These are phyloP conservation scores for Margaritifera margaritifera DNA, from an alignment of 2,888 invertebrate genomes.

Conservation along the genomic window DNA sequence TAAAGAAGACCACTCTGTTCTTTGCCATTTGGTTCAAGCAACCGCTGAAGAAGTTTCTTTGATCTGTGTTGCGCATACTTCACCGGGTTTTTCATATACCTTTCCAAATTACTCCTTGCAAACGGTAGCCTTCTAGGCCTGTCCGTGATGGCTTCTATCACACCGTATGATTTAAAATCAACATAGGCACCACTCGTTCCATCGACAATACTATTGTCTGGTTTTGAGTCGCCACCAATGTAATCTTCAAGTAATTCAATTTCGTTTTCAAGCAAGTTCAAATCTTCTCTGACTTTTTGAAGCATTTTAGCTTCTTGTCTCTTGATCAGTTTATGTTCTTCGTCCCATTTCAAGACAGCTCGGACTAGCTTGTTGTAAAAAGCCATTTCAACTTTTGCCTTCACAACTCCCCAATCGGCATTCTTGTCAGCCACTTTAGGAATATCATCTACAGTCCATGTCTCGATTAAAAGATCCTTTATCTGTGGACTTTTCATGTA, in stretches of 20 bases:
- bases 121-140: slow-evolving; percentile 9
- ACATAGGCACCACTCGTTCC: background rate
- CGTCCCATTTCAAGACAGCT: slow-evolving; percentile 38
- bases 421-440: slow-evolving; percentile 20
- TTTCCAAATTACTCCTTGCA: background rate
- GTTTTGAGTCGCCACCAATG: slow-evolving; percentile 5
- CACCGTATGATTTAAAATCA: background rate
- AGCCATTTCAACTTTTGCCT: slow-evolving; percentile 26
- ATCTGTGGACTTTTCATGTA: slow-evolving; percentile 28
- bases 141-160: slow-evolving; percentile 9
- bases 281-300: slow-evolving; percentile 33
- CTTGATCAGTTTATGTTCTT: slow-evolving; percentile 23
- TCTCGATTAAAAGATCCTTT: slow-evolving; percentile 27
- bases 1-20: slow-evolving; percentile 16
- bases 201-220: background rate
- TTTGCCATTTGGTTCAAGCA: slow-evolving; percentile 14
- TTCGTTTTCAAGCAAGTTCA: slow-evolving; percentile 45
- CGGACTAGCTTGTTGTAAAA: slow-evolving; percentile 32
- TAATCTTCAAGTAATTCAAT: slow-evolving; percentile 26
- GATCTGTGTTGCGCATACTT: slow-evolving; percentile 29
- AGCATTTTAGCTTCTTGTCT: slow-evolving; percentile 33
- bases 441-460: slow-evolving; percentile 40
- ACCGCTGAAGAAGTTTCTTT: slow-evolving; percentile 26
- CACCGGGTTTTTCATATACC: slow-evolving; percentile 30
- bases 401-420: slow-evolving; percentile 30